Base-by-base conservation (phyloP, 1,140 invertebrate species). In the Ruditapes philippinarum region DNA sequence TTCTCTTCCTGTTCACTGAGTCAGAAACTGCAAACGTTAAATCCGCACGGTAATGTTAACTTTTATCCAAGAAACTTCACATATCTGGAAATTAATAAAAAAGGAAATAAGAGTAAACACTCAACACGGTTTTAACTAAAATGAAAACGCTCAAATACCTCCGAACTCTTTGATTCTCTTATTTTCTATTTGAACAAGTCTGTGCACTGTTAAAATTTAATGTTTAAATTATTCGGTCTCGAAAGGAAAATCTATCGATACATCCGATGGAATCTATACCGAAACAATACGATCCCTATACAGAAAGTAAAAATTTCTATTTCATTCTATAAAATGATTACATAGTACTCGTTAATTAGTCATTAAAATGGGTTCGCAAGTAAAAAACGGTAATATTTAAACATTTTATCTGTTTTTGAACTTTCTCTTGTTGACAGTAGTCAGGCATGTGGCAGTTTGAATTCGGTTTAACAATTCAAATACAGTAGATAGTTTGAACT, bases 401-500 rank as follows among this genome's bases (percentile, higher is more conserved):
- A n/a, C n/a, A n/a, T n/a, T n/a, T n/a, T 70, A 40, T 70, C 14
- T 40, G 22, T 19, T 31, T 25, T 17, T 25, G 65, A 40, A 22
- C 1, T 36, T 17, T 40, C 65, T 22, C 19, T 5, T 70, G 33
- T 70, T 70, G 31, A 70, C 65, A 38, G 65, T 70, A n/a, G 57
- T 25, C 57, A n/a, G 9, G 36, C 14, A 40, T 70, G 65, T 70
- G 65, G 65, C 65, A 40, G 31, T 19, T 38, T 70, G 1, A 36
- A 36, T 70, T 70, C 33, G 33, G 19, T 36, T 70, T 33, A 70
- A 7, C 9, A 36, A 12, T 70, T 70, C 33, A 70, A 70, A 70
- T 70, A 70, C 65, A 70, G 65, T 38, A 70, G 33, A 70, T 9
- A 36, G 65, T 70, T 70, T 70, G 65, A 70, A 70, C 36, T 40